phyloP scores from a whole-genome alignment of 2,888 invertebrate species.

The Matsumyia berberina region DNA sequence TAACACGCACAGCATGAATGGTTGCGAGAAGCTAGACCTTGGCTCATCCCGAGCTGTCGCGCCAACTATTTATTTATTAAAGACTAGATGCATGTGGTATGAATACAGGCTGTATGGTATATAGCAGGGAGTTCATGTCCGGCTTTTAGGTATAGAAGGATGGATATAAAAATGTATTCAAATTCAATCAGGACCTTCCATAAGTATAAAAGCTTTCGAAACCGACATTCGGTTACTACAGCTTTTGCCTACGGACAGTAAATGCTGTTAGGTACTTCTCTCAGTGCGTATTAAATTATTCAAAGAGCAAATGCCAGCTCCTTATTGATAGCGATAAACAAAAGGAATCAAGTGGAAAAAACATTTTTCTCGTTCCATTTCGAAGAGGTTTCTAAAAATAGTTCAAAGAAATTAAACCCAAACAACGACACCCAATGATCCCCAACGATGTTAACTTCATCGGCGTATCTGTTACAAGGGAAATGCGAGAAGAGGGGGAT shows the following conservation, averaged over 20 bases:
- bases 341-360: not conserved
- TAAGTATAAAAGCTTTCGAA: too few relatives aligned
- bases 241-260: not conserved
- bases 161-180: too few relatives aligned
- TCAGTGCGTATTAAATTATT: conserved; percentile 1
- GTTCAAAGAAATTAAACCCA: conserved; percentile 11
- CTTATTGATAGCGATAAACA: not conserved
- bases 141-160: too few relatives aligned
- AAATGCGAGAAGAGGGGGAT: not conserved
- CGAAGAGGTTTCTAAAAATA: conserved; percentile 10
- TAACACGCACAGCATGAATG: too few relatives aligned
- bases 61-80: too few relatives aligned
- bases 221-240: too few relatives aligned
- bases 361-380: not conserved
- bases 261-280: not conserved
- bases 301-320: not conserved
- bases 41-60: too few relatives aligned
- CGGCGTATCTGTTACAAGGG: conserved; percentile 3
- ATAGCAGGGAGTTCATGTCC: too few relatives aligned
- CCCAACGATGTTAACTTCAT: not conserved
- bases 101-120: too few relatives aligned
- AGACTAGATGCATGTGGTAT: too few relatives aligned
- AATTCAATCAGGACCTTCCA: too few relatives aligned
- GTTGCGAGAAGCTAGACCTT: too few relatives aligned
- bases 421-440: conserved; percentile 8